phyloP scores from a whole-genome alignment of 2,797 vertebrate genomes.

The Gymnocypris eckloni region DNA sequence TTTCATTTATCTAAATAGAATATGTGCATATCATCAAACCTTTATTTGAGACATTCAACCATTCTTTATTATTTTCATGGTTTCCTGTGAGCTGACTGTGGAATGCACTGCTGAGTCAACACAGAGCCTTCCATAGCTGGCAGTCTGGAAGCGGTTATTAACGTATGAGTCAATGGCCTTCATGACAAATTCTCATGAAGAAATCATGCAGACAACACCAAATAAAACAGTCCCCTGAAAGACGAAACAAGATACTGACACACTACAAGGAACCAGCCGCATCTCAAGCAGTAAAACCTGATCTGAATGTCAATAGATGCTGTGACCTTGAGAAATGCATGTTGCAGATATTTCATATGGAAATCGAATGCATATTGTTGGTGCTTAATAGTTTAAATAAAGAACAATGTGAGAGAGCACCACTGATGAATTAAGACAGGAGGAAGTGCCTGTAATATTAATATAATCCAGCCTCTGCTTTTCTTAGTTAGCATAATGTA shows the following conservation, averaged over 20 bases:
- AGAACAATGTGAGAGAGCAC: background rate
- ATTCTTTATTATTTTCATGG: background rate
- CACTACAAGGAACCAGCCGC: constrained; percentile 19
- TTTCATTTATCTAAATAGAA: constrained; percentile 1
- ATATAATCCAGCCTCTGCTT: background rate
- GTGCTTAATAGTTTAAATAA: constrained; percentile 1
- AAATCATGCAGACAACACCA: constrained; percentile 20
- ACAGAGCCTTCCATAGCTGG: constrained; percentile 8
- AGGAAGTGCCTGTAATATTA: background rate
- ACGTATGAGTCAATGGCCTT: constrained; percentile 27
- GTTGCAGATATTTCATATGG: constrained; percentile 22
- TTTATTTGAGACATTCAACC: background rate
- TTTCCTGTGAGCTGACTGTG: background rate
- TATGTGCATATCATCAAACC: background rate
- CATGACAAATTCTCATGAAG: constrained; percentile 35
- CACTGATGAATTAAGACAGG: constrained; percentile 1
- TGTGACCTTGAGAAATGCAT: constrained; percentile 38
- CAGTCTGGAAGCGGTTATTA: constrained; percentile 15
- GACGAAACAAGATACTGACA: constrained; percentile 16
- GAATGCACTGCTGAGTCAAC: constrained; percentile 9
- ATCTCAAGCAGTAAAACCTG: constrained; percentile 28
- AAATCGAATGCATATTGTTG: background rate
- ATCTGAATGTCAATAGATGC: constrained; percentile 31
- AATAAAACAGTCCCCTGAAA: background rate
- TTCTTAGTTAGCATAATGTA: background rate